Evolutionary conservation across 2,888 invertebrate genomes (phyloP), one percentile per base, ranked within the genome.

Genomic region (Erynnis tages): DNA sequence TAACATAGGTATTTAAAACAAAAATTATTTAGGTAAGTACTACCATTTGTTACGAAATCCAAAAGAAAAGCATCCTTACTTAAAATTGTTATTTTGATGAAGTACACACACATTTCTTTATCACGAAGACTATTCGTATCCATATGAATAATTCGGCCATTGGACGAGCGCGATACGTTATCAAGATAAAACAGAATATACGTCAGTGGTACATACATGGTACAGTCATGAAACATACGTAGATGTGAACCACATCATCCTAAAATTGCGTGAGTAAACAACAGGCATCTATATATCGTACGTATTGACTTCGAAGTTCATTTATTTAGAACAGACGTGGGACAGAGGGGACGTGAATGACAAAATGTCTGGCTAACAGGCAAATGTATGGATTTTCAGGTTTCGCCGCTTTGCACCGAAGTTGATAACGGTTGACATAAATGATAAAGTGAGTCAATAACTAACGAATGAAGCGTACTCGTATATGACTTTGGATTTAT

Each of bases 81-180:
- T 32, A 32, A 13, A 32, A 32, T 10, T 13, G 7, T 5, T 32
- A 4, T 4, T 27, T 16, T 10, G 29, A 41, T 5, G 10, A 11
- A 4, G 27, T 19, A 47, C 30, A 6, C 14, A 46, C 14, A 14
- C 4, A 19, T 47, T 11, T 23, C 30, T 29, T 27, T 37, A 37
- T 47, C 46, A 27, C 19, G 11, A 2, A 13, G 7, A 35, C 46
- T 32, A 45, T 34, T 34, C 45, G 14, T 34, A 45, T 34, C 21
- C 45, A 34, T 45, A 45, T 45, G 45, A 45, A 45, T 45, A 45
- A 45, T 45, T 45, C 34, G 45, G 32, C 30, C 46, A 46, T 44
- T 44, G 11, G 35, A 27, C 46, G 21, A 10, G 19, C 30, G 19
- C 23, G 29, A 14, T 35, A 27, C 34, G 10, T 21, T 32, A 40